Percentiles rank a stretch among this genome's conserved stretches.
phyloP scores from a whole-genome alignment of 1,140 invertebrate species.

The Brachystomella parvula region DNA sequence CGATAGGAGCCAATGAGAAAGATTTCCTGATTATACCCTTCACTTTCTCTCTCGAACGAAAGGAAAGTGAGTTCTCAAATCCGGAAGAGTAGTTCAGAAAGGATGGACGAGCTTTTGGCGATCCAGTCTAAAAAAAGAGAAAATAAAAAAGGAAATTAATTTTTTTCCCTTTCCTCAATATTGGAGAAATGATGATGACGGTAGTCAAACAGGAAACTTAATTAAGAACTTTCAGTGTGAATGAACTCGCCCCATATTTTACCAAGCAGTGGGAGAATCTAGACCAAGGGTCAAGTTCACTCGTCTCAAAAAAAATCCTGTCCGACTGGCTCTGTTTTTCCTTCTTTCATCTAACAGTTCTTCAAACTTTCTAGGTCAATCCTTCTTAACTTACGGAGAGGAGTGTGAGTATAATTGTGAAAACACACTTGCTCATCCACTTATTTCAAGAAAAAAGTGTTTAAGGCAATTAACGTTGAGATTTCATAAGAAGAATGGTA shows the following conservation, averaged over 20 bases:
- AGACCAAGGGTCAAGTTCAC: constrained; percentile 35
- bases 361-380: constrained; percentile 6
- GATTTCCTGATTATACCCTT: constrained; percentile 24
- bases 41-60: neutral
- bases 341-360: constrained; percentile 21
- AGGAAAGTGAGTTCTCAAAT: constrained; percentile 12
- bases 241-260: constrained; percentile 23
- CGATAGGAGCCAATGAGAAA: constrained; percentile 4
- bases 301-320: constrained; percentile 32
- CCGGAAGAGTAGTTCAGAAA: constrained; percentile 27
- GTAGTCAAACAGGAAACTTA: constrained; percentile 31
- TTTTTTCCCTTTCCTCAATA: neutral
- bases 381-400: constrained; percentile 1
- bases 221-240: constrained; percentile 24
- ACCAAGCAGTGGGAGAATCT: constrained; percentile 14
- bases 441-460: too few relatives aligned
- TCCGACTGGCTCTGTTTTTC: constrained; percentile 34
- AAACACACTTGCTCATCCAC: constrained; percentile 4
- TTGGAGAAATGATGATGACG: neutral
- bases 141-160: constrained; percentile 14
- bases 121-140: constrained; percentile 17
- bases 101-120: constrained; percentile 33
- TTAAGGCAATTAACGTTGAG: too few relatives aligned
- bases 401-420: constrained; percentile 3
- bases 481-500: too few relatives aligned